Evolutionary conservation across 1,140 invertebrate species (phyloP).

Genomic region (Potamilus streckersoni): DNA sequence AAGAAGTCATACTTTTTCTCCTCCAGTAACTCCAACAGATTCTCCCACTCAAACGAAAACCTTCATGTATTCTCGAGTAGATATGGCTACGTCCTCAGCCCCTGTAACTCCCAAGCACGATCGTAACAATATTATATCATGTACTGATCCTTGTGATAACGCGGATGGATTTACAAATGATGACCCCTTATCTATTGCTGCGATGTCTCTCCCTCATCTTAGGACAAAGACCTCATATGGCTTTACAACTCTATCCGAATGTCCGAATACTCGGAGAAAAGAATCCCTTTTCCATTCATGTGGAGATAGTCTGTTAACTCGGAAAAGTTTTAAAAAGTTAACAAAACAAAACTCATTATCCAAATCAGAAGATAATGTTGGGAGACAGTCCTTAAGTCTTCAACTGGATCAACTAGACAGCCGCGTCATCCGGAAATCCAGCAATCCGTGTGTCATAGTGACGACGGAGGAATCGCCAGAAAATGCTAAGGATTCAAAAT

Average conservation of each 20-base stretch:
- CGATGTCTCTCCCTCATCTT: conserved; percentile 49
- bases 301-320: conserved; percentile 25
- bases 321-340: conserved; percentile 1
- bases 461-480: neutral
- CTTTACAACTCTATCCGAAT: conserved; percentile 51
- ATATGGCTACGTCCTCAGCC: conserved; percentile 28
- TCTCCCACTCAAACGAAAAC: conserved; percentile 15
- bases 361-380: neutral
- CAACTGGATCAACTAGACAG: neutral
- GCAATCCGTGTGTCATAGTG: conserved; percentile 6
- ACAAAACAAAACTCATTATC: conserved; percentile 1
- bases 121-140: conserved; percentile 32
- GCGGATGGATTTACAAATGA: conserved; percentile 38
- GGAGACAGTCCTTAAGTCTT: neutral
- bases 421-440: conserved; percentile 9
- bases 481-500: neutral
- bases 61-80: conserved; percentile 13
- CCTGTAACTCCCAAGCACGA: conserved; percentile 56
- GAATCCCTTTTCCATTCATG: conserved; percentile 49
- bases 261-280: conserved; percentile 50
- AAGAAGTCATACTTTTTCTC: conserved; percentile 15
- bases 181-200: conserved; percentile 49
- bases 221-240: conserved; percentile 44
- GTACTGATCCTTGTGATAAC: conserved; percentile 10
- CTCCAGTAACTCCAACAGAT: conserved; percentile 11